Evolutionary conservation across 2,797 vertebrate species (phyloP).

Genomic region (Notoglanidium macrostoma): DNA sequence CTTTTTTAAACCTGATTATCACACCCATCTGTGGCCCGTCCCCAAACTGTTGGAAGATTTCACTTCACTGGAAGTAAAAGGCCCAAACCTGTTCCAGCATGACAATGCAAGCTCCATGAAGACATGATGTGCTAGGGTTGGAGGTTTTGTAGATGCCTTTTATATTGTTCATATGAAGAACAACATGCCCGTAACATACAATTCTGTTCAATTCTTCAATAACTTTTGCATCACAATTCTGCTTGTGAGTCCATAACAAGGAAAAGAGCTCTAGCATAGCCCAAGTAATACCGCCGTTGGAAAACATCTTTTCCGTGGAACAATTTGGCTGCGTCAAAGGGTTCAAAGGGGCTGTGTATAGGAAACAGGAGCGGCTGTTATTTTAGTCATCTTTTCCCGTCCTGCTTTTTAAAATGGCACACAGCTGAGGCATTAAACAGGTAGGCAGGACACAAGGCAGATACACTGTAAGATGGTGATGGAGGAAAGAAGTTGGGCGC

Average conservation of each 20-base stretch:
- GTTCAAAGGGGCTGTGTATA: constrained; percentile 32
- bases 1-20: not conserved
- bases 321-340: not conserved
- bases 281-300: constrained; percentile 17
- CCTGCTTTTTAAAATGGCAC: constrained; percentile 10
- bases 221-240: not conserved
- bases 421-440: not conserved
- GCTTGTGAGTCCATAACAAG: not conserved
- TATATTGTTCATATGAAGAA: not conserved
- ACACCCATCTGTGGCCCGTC: not conserved
- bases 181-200: not conserved
- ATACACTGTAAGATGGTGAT: not conserved
- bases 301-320: constrained; percentile 36
- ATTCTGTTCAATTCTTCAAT: not conserved
- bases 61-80: not conserved
- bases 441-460: constrained; percentile 31
- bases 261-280: not conserved
- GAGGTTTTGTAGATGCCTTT: not conserved
- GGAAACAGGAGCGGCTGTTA: constrained; percentile 31
- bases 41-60: not conserved
- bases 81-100: not conserved
- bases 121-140: not conserved
- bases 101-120: not conserved
- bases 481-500: constrained; percentile 7
- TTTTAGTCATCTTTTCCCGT: constrained; percentile 42